Evolutionary conservation across 1,140 invertebrate species (phyloP), one percentile per base, ranked within the genome.

Genomic region (Heliothis subflexa): DNA sequence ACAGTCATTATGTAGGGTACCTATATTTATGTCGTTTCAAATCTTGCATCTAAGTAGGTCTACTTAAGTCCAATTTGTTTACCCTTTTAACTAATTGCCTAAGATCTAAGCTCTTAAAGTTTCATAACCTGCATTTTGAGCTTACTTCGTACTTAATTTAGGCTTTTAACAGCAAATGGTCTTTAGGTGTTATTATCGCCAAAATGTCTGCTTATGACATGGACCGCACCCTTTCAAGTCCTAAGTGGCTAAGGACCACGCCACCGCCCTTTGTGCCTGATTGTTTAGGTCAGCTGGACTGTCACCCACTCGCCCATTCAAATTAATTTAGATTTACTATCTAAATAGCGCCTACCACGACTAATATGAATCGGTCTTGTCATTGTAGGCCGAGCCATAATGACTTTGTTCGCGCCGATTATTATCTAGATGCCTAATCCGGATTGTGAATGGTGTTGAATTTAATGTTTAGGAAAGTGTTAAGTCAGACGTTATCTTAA

Each of bases 241-340:
- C 81, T 79, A 59, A 64, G 72, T 75, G 79, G 79, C 78, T 70
- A 83, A 80, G 78, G 81, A 73, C 76, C 78, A 75, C 74, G 74
- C 74, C 79, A 78, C 74, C 75, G 85, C 86, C 85, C 86, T 88
- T 82, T 88, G 81, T 84, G 81, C 85, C 74, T 83, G 83, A 85
- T 89, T 87, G 85, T 83, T 86, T 85, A 84, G 88, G 86, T 89
- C 86, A 89, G 76, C 72, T 68, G 80, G 66, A 80, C 84, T 85
- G 85, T 89, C 87, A 88, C 89, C 86, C 83, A 88, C 83, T 87
- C 85, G 84, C 70, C 77, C 83, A 81, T 81, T 87, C 83, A 86
- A 88, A 90, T 89, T 90, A 87, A 90, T 87, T 90, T 88, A 90
- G 84, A 90, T 90, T 87, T 88, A 88, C 85, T 85, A 90, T 89